Conservation (phyloP, 2,888 invertebrate genomes). For the Meganola albula region DNA sequence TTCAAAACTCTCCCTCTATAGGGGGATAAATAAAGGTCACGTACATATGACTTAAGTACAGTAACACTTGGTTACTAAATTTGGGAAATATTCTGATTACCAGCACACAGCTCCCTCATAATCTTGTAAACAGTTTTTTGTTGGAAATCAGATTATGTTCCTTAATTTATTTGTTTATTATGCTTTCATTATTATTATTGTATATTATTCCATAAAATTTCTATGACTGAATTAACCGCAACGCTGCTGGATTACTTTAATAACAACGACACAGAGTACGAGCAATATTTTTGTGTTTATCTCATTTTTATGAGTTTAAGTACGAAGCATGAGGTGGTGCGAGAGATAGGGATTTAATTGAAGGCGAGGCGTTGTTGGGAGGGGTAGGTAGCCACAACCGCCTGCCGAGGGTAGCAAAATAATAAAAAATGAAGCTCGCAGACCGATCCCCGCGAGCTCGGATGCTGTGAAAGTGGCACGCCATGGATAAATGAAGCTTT, state of each 20-base stretch:
- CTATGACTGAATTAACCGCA: conserved; percentile 39
- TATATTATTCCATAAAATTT: conserved; percentile 25
- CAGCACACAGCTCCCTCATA: too few species aligned
- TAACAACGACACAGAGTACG: conserved; percentile 56
- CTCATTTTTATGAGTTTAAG: conserved; percentile 70
- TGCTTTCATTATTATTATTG: too few species aligned
- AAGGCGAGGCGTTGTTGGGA: conserved; percentile 55
- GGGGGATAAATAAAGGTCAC: too few species aligned
- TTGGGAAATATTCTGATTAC: too few species aligned
- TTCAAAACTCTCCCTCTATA: too few species aligned
- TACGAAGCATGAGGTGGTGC: conserved; percentile 65
- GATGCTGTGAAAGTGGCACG: conserved; percentile 76
- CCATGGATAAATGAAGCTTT: conserved; percentile 74
- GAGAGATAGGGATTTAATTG: conserved; percentile 74
- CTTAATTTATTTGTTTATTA: too few species aligned
- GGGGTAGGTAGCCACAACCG: conserved; percentile 48
- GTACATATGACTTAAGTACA: too few species aligned
- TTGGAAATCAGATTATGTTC: too few species aligned
- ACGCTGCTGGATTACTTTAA: conserved; percentile 44
- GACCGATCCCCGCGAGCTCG: conserved; percentile 67
- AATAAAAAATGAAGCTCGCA: conserved; percentile 68
- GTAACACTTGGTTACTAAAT: too few species aligned
- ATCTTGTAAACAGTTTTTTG: too few species aligned
- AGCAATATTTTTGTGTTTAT: conserved; percentile 69
- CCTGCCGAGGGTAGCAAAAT: conserved; percentile 55